A percentile compares a stretch with the other conserved stretches of the same genome.
phyloP scores from a whole-genome alignment of 2,113 vertebrate species.

The Acrocephalus arundinaceus region DNA sequence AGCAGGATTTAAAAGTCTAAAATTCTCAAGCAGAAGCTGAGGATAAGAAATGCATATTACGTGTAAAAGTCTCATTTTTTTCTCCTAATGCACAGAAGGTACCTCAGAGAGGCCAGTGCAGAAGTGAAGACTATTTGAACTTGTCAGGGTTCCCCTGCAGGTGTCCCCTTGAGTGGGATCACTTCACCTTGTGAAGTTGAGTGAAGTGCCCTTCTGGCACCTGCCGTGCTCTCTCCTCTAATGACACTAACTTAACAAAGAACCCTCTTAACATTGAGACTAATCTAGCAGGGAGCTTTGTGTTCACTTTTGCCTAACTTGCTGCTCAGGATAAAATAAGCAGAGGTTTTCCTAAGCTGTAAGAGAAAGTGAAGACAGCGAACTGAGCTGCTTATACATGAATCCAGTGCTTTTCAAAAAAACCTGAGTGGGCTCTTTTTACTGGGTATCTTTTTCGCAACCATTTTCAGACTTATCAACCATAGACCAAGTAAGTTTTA shows the following conservation, averaged over 20 bases:
- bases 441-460: background rate
- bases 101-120: background rate
- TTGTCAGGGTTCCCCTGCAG: background rate
- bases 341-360: background rate
- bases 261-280: background rate
- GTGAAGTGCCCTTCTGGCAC: background rate
- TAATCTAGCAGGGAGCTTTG: background rate
- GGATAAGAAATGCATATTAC: background rate
- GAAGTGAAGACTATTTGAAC: background rate
- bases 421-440: background rate
- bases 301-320: background rate
- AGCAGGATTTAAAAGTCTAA: background rate
- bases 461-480: background rate
- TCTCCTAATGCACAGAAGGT: background rate
- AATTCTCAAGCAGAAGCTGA: constrained; percentile 58
- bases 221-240: background rate
- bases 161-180: background rate
- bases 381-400: background rate
- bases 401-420: background rate
- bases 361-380: background rate
- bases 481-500: background rate
- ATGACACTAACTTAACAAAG: background rate
- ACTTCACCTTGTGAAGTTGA: background rate
- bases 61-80: background rate
- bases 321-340: background rate